These are phyloP conservation scores for Hybos culiciformis DNA, from an alignment of 2,888 invertebrate genomes.

Conservation along the genomic window DNA sequence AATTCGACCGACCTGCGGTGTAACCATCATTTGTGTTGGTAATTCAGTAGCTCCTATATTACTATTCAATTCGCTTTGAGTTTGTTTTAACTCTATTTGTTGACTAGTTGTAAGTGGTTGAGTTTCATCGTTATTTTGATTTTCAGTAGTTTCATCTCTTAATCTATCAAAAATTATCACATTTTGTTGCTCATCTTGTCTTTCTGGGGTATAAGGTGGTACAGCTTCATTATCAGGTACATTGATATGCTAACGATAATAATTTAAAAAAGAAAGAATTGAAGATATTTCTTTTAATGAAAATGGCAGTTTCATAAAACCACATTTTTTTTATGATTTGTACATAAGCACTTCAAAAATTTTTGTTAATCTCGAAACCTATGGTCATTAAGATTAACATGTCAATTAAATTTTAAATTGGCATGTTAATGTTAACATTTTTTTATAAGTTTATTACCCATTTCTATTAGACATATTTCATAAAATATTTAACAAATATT, in stretches of 20 bases:
- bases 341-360: too few relatives aligned
- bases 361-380: too few relatives aligned
- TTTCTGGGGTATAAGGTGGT: slow-evolving; percentile 32
- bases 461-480: too few relatives aligned
- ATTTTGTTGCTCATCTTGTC: slow-evolving; percentile 26
- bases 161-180: slow-evolving; percentile 11
- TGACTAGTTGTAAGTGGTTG: slow-evolving; percentile 14
- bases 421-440: too few relatives aligned
- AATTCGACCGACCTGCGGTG: slow-evolving; percentile 37
- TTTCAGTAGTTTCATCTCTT: slow-evolving; percentile 8
- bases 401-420: too few relatives aligned
- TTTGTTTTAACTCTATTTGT: slow-evolving; percentile 13
- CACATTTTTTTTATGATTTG: too few relatives aligned
- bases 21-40: slow-evolving; percentile 36
- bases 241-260: slow-evolving; percentile 15
- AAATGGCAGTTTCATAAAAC: too few relatives aligned
- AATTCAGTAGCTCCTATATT: slow-evolving; percentile 18
- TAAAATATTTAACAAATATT: too few relatives aligned
- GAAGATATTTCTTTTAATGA: too few relatives aligned
- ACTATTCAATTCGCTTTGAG: slow-evolving; percentile 16
- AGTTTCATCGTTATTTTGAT: slow-evolving; percentile 13
- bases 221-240: slow-evolving; percentile 33
- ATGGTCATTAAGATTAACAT: too few relatives aligned
- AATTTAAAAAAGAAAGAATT: background rate
- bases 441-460: too few relatives aligned